phyloP scores from a whole-genome alignment of 2,888 invertebrate genomes.

The Conchocele bisecta region DNA sequence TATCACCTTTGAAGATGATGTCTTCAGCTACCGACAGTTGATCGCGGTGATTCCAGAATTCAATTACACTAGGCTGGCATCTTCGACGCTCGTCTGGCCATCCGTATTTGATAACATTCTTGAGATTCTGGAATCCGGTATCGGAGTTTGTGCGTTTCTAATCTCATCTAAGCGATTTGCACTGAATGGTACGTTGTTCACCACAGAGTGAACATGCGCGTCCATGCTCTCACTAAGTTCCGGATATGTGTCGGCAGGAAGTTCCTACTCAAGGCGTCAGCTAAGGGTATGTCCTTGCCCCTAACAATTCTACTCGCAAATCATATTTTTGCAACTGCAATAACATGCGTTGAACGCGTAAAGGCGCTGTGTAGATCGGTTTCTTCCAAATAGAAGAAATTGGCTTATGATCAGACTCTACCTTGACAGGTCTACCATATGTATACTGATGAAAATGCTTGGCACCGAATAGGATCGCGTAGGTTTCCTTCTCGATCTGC shows the following conservation, averaged over 20 bases:
- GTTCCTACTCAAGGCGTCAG: conserved; percentile 50
- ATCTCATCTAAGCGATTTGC: conserved; percentile 13
- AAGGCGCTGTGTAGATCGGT: conserved; percentile 36
- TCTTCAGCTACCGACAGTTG: conserved; percentile 6
- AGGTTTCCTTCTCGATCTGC: conserved; percentile 59
- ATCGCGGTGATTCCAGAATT: conserved; percentile 33
- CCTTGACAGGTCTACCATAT: conserved; percentile 24
- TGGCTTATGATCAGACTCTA: conserved; percentile 46
- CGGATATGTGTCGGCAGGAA: conserved; percentile 9
- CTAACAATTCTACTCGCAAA: conserved; percentile 26
- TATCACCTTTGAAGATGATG: conserved; percentile 26
- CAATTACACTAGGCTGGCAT: conserved; percentile 10
- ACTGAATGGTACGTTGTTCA: conserved; percentile 12
- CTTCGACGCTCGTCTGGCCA: conserved; percentile 30
- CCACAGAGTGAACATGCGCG: conserved; percentile 8
- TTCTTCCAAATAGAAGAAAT: conserved; percentile 39
- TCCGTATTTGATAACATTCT: conserved; percentile 12
- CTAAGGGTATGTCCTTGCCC: conserved; percentile 38
- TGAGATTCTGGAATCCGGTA: background rate
- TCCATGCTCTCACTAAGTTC: conserved; percentile 8
- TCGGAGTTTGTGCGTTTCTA: conserved; percentile 12
- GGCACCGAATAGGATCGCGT: conserved; percentile 36
- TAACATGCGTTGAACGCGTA: conserved; percentile 37
- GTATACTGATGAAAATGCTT: conserved; percentile 51
- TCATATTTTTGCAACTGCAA: conserved; percentile 46